These are phyloP conservation scores for Anguilla obscura DNA, from an alignment of 2,797 vertebrate genomes.

Conservation along the genomic window DNA sequence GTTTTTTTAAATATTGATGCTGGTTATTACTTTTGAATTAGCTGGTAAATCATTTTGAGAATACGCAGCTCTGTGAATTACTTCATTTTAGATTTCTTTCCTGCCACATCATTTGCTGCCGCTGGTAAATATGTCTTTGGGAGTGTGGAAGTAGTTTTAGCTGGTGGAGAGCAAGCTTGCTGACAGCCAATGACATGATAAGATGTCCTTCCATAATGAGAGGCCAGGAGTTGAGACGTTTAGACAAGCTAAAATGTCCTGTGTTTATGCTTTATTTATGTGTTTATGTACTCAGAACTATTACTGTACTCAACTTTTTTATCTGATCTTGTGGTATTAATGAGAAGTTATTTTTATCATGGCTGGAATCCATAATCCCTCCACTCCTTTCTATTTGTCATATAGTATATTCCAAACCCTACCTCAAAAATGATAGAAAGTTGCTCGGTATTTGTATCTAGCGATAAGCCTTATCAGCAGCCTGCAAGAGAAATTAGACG, in stretches of 20 bases:
- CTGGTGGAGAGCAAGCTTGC: neutral
- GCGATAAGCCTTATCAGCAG: constrained; percentile 28
- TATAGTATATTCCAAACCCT: neutral
- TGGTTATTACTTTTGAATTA: constrained; percentile 9
- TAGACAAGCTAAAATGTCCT: neutral
- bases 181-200: neutral
- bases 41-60: neutral
- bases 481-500: neutral
- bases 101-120: neutral
- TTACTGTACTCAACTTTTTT: neutral
- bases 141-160: neutral
- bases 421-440: constrained; percentile 7
- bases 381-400: neutral
- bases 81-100: neutral
- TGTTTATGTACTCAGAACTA: neutral
- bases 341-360: neutral
- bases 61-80: neutral
- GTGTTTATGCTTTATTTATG: neutral
- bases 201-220: neutral
- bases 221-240: neutral
- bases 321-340: neutral
- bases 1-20: neutral
- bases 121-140: neutral
- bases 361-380: neutral
- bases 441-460: constrained; percentile 29